phyloP scores from a whole-genome alignment of 2,113 vertebrate species.

The Mobula birostris region DNA sequence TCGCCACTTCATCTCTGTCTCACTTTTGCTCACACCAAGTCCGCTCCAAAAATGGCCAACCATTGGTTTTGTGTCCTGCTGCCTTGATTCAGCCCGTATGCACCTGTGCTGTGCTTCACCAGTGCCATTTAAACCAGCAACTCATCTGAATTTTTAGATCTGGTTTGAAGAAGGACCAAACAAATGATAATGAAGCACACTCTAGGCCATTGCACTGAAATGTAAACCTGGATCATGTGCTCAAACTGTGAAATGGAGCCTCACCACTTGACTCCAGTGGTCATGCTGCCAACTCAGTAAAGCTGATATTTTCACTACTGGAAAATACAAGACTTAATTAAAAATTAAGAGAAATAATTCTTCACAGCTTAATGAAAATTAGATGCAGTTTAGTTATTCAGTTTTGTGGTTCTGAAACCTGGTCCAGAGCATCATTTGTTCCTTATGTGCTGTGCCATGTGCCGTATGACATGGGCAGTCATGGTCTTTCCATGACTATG shows the following conservation, averaged over 20 bases:
- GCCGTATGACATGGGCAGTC: no score
- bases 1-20: no score
- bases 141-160: neutral
- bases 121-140: no score
- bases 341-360: neutral
- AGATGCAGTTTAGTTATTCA: neutral
- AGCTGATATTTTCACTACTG: neutral
- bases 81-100: no score
- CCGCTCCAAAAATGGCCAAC: no score
- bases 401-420: no score
- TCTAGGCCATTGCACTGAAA: neutral
- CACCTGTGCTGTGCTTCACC: no score
- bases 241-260: neutral
- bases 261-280: neutral
- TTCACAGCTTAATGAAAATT: neutral
- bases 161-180: neutral
- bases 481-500: no score
- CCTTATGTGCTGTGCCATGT: no score
- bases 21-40: no score
- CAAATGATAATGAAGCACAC: neutral
- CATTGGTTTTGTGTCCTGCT: no score
- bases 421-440: no score
- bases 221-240: neutral
- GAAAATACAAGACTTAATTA: neutral
- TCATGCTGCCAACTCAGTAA: neutral